Percentiles rank a stretch among this genome's conserved stretches.
phyloP scores from a whole-genome alignment of 2,797 vertebrate species.

The Sebastes dallii region DNA sequence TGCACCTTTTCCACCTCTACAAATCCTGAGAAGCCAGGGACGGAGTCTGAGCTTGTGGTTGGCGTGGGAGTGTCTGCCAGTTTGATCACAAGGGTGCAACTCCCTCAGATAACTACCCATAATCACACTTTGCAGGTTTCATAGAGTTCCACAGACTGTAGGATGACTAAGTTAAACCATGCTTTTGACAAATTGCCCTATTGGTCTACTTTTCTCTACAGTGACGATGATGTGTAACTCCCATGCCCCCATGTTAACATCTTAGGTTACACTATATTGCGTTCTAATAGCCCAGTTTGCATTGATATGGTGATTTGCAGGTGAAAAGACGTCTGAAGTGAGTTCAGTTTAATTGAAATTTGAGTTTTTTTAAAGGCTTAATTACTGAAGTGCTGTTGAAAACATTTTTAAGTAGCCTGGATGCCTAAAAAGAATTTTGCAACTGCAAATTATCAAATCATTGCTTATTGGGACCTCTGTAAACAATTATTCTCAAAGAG shows the following conservation, averaged over 20 bases:
- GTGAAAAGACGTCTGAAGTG: background rate
- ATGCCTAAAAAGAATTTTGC: background rate
- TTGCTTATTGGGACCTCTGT: background rate
- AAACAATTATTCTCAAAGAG: background rate
- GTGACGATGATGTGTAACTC: background rate
- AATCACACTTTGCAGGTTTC: background rate
- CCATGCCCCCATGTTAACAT: background rate
- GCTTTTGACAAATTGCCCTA: background rate
- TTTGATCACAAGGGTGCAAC: background rate
- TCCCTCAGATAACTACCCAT: background rate
- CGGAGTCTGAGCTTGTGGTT: background rate
- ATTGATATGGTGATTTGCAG: background rate
- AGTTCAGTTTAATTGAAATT: background rate
- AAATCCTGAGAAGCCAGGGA: background rate
- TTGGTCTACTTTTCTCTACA: background rate
- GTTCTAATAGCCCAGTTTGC: background rate
- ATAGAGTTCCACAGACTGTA: background rate
- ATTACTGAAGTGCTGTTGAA: background rate
- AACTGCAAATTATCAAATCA: background rate
- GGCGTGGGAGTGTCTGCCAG: background rate
- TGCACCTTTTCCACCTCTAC: background rate
- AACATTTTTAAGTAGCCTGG: background rate
- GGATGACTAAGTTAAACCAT: background rate
- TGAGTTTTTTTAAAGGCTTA: background rate
- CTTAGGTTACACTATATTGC: background rate